A percentile compares a stretch with the other conserved stretches of the same genome.
phyloP scores from a whole-genome alignment of 1,140 invertebrate species.

The Aethina tumida region DNA sequence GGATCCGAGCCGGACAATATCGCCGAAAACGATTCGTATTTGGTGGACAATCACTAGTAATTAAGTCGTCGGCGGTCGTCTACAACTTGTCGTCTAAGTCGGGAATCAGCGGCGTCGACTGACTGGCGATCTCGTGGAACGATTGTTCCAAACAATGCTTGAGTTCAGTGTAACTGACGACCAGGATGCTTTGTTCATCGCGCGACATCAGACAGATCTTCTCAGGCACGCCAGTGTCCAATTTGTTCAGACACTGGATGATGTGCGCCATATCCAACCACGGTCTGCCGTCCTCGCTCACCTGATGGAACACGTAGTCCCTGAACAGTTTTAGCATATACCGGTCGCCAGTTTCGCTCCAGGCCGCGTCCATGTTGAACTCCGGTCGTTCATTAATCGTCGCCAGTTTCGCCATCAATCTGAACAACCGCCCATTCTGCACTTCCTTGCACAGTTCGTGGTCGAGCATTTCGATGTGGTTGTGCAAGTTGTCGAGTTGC shows the following conservation, averaged over 20 bases:
- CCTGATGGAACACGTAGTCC: constrained; percentile 94
- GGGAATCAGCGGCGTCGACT: constrained; percentile 13
- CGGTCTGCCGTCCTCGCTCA: constrained; percentile 82
- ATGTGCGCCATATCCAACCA: constrained; percentile 96
- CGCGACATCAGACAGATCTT: constrained; percentile 93
- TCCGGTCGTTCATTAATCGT: constrained; percentile 91
- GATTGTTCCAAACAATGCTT: constrained; percentile 90
- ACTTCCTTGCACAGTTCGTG: constrained; percentile 87
- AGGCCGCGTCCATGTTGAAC: constrained; percentile 83
- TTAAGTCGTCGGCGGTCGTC: constrained; percentile 4
- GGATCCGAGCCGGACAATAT: constrained; percentile 10
- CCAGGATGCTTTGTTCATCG: constrained; percentile 90
- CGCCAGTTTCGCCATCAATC: constrained; percentile 82
- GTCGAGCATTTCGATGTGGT: constrained; percentile 79
- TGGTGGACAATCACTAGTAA: constrained; percentile 14
- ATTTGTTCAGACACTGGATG: constrained; percentile 87
- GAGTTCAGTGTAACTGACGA: constrained; percentile 89
- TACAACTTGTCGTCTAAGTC: constrained; percentile 17
- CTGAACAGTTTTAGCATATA: constrained; percentile 97
- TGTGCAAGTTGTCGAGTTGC: constrained; percentile 83
- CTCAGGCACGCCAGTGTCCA: constrained; percentile 78
- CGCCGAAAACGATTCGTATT: constrained; percentile 17
- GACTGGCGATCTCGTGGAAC: constrained; percentile 57
- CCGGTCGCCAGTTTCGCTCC: constrained; percentile 86
- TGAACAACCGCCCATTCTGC: constrained; percentile 87